Evolutionary conservation across 2,797 vertebrate genomes (phyloP), one percentile per base, ranked within the genome.

Genomic region (Macropodus opercularis): DNA sequence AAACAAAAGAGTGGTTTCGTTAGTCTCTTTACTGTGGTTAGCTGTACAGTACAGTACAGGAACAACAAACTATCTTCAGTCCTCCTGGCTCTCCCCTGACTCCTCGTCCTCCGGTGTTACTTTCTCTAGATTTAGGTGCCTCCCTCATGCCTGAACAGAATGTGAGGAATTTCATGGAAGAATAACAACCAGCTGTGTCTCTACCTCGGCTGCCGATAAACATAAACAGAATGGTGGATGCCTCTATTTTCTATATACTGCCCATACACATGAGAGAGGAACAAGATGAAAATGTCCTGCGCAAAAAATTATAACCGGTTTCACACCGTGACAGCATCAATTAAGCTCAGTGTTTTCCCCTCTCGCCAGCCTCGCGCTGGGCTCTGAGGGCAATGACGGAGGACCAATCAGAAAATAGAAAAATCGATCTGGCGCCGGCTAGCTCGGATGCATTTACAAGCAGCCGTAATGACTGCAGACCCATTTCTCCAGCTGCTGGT

Each of bases 341-440:
- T 87, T 87, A 85, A 62, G 66, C 61, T 42, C 18, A 21, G 9
- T 26, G 1, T 21, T 39, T 26, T 9, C 52, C 15, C 51, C 29
- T 19, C 7, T 19, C 7, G 4, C 17, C 12, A 35, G 65, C 64
- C 49, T 63, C 58, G 80, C 11, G 3, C 64, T 35, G 64, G 52
- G 51, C 66, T 81, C 72, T 74, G 44, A 18, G 69, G 54, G 70
- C 77, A 77, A 67, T 79, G 84, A 81, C 73, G 69, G 58, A 72
- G 65, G 61, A 60, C 77, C 75, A 84, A 90, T 87, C 72, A 85
- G 77, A 85, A 90, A n/a, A 90, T 85, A 87, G 76, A 65, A 81
- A 88, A 88, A 90, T 90, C 66, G 63, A 91, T 92, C 50, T 73
- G 86, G 84, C 83, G 75, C 87, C 63, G 59, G 77, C 73, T 72